Conservation (phyloP, 1,140 invertebrate genomes). For the Orius insidiosus region DNA sequence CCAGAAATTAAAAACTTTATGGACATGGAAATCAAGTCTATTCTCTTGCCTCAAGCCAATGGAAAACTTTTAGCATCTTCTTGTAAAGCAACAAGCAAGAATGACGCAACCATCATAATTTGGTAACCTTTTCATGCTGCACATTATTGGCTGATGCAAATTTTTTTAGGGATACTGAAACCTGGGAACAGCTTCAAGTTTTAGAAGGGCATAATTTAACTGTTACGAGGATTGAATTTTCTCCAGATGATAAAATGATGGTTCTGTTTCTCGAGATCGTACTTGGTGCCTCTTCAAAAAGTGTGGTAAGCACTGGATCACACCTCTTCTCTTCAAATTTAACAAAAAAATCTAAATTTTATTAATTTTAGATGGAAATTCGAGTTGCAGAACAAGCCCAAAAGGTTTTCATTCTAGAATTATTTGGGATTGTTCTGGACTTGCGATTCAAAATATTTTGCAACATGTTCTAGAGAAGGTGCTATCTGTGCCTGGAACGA, state of each 20-base stretch:
- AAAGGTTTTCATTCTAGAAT: too few relatives aligned
- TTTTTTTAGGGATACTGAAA: slow-evolving; percentile 52
- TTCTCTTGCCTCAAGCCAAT: slow-evolving; percentile 52
- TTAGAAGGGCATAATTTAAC: slow-evolving; percentile 71
- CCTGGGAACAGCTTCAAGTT: slow-evolving; percentile 59
- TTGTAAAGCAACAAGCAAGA: slow-evolving; percentile 53
- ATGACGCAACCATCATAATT: slow-evolving; percentile 62
- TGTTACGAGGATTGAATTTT: slow-evolving; percentile 83
- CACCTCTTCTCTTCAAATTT: too few relatives aligned
- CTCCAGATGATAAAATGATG: slow-evolving; percentile 57
- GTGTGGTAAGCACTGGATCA: too few relatives aligned
- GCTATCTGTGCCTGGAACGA: too few relatives aligned
- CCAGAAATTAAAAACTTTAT: slow-evolving; percentile 91
- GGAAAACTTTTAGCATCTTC: slow-evolving; percentile 67
- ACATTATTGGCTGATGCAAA: too few relatives aligned
- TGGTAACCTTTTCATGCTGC: slow-evolving; percentile 33
- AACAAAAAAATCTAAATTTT: too few relatives aligned
- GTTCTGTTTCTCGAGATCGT: slow-evolving; percentile 87
- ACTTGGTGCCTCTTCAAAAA: slow-evolving; percentile 38
- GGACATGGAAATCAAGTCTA: slow-evolving; percentile 89
- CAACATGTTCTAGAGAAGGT: too few relatives aligned
- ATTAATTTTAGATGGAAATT: too few relatives aligned
- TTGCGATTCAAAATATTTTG: too few relatives aligned
- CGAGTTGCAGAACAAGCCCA: too few relatives aligned
- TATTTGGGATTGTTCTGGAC: too few relatives aligned